phyloP scores from a whole-genome alignment of 2,888 invertebrate species.

The Panopea generosa region DNA sequence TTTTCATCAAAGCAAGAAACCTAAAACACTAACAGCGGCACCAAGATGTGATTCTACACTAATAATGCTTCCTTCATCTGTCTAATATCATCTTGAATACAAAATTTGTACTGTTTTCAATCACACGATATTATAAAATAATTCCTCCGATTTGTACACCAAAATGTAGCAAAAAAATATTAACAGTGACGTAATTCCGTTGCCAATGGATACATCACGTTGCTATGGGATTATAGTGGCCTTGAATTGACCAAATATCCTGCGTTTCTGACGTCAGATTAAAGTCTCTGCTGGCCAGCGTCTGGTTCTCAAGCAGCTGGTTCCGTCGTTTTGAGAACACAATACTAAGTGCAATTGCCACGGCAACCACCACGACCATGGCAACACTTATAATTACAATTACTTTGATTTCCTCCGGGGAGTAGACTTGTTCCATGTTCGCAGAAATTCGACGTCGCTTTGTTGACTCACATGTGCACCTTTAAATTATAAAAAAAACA shows the following conservation, averaged over 20 bases:
- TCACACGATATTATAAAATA: too few relatives aligned
- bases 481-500: too few relatives aligned
- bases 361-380: slow-evolving; percentile 53
- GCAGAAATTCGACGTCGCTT: background rate
- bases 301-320: slow-evolving; percentile 22
- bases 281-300: slow-evolving; percentile 39
- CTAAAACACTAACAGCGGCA: too few relatives aligned
- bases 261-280: slow-evolving; percentile 41
- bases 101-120: too few relatives aligned
- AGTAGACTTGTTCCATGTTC: slow-evolving; percentile 44
- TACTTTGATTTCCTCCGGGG: slow-evolving; percentile 51
- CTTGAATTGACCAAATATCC: slow-evolving; percentile 59
- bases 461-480: too few relatives aligned
- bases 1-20: too few relatives aligned
- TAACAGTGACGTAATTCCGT: too few relatives aligned
- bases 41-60: too few relatives aligned
- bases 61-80: too few relatives aligned
- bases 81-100: too few relatives aligned
- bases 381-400: slow-evolving; percentile 56
- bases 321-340: slow-evolving; percentile 43
- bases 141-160: too few relatives aligned
- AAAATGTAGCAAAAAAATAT: too few relatives aligned
- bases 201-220: slow-evolving; percentile 17
- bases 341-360: slow-evolving; percentile 49
- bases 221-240: slow-evolving; percentile 51